These are phyloP conservation scores for Chydorus sphaericus DNA, from an alignment of 2,888 invertebrate species.

Conservation along the genomic window DNA sequence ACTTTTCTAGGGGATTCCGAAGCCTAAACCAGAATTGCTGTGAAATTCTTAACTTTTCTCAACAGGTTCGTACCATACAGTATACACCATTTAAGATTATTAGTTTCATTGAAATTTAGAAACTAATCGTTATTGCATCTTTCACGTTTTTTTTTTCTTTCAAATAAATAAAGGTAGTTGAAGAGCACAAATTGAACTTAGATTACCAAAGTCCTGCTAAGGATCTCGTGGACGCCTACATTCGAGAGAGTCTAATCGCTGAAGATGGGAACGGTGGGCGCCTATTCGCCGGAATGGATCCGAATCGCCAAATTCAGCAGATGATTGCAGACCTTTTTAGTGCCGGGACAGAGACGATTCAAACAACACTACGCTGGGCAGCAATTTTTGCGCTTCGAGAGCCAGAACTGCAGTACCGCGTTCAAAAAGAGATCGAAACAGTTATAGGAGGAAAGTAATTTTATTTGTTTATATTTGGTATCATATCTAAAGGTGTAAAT, in stretches of 20 bases:
- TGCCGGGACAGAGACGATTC: slow-evolving; percentile 87
- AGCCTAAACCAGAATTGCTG: no score
- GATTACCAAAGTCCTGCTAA: no score
- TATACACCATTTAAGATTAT: no score
- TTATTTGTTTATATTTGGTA: no score
- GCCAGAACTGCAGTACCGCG: slow-evolving; percentile 60
- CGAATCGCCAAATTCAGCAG: slow-evolving; percentile 79
- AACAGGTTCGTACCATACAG: no score
- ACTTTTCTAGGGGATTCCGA: slow-evolving; percentile 32
- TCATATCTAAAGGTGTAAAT: no score
- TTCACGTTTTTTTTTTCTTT: no score
- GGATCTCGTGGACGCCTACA: slow-evolving; percentile 72
- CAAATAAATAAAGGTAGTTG: no score
- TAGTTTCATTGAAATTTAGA: no score
- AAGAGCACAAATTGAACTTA: no score
- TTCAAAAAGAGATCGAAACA: slow-evolving; percentile 71
- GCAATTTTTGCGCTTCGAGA: slow-evolving; percentile 74
- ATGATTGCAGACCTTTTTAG: slow-evolving; percentile 80
- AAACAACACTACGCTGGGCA: slow-evolving; percentile 75
- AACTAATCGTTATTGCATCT: no score
- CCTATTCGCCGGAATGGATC: slow-evolving; percentile 74
- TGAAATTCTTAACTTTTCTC: slow-evolving; percentile 73
- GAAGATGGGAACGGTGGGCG: slow-evolving; percentile 54
- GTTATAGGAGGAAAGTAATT: slow-evolving; percentile 38
- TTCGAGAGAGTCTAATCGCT: slow-evolving; percentile 68